Conservation (phyloP, 2,888 invertebrate species). For the Pyrgus malvae region DNA sequence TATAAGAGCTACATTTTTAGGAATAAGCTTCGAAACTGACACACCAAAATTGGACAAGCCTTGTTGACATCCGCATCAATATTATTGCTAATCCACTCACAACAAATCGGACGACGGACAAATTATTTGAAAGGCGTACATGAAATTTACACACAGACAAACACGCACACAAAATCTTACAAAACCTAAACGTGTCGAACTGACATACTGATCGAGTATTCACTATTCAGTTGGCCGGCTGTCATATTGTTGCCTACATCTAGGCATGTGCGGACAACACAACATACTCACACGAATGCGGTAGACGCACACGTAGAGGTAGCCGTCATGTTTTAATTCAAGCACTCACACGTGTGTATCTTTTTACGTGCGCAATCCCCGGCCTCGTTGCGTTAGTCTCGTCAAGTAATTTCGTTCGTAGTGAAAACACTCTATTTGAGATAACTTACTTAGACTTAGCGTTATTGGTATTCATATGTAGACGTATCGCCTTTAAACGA, state of each 20-base stretch:
- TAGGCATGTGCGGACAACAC: conserved; percentile 37
- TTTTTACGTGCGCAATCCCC: conserved; percentile 45
- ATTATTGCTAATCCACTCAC: not conserved
- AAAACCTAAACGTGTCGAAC: conserved; percentile 37
- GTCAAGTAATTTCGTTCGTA: not conserved
- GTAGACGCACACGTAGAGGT: conserved; percentile 19
- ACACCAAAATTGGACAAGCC: not conserved
- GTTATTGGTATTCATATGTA: no score
- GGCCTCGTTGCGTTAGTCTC: conserved; percentile 46
- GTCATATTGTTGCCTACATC: conserved; percentile 53
- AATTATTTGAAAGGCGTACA: conserved; percentile 21
- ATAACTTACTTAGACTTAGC: not conserved
- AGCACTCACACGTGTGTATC: conserved; percentile 42
- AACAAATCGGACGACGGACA: not conserved
- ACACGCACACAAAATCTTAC: conserved; percentile 18
- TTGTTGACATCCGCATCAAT: not conserved
- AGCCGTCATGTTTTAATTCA: conserved; percentile 42
- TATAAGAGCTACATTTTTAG: conserved; percentile 27
- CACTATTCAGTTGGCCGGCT: conserved; percentile 46
- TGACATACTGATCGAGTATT: conserved; percentile 66
- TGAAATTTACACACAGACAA: conserved; percentile 7
- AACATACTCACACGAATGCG: conserved; percentile 38
- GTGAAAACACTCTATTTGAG: not conserved
- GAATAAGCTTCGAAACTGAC: conserved; percentile 14
- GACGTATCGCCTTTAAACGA: no score